Percentiles rank a stretch among this genome's conserved stretches.
Conservation (phyloP, 2,888 invertebrate species). For the Gryllus longicercus region DNA sequence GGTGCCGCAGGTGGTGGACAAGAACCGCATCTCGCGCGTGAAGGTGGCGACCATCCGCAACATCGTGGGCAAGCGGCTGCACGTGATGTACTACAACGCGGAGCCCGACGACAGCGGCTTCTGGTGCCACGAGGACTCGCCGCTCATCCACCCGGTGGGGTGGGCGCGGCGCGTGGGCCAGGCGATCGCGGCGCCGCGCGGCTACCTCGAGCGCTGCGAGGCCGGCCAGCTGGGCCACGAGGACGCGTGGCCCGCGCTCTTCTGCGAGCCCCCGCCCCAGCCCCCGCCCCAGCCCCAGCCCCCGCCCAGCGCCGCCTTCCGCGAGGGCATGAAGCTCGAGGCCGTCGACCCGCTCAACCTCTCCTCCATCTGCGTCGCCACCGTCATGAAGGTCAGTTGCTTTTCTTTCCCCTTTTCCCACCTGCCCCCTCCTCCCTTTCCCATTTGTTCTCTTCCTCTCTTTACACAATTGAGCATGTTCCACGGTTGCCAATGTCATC, state of each 20-base stretch:
- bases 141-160: constrained; percentile 92
- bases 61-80: constrained; percentile 87
- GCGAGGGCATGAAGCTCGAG: constrained; percentile 90
- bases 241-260: constrained; percentile 78
- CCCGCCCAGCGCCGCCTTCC: constrained; percentile 21
- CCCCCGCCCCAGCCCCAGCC: constrained; percentile 38
- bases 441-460: too few relatives aligned
- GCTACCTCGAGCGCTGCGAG: constrained; percentile 70
- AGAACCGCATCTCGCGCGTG: constrained; percentile 90
- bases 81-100: constrained; percentile 84
- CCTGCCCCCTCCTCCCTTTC: too few relatives aligned
- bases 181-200: constrained; percentile 76
- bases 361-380: constrained; percentile 91
- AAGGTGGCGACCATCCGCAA: constrained; percentile 80
- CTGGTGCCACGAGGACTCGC: constrained; percentile 96
- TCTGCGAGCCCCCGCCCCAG: constrained; percentile 51
- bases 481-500: too few relatives aligned
- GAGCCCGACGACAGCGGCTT: constrained; percentile 79
- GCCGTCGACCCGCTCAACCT: constrained; percentile 95
- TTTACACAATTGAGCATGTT: too few relatives aligned
- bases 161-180: constrained; percentile 92
- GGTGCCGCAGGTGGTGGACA: constrained; percentile 70
- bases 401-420: too few relatives aligned
- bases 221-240: constrained; percentile 67
- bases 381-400: constrained; percentile 70